Evolutionary conservation across 2,797 vertebrate genomes (phyloP), one percentile per base, ranked within the genome.

Genomic region (Muraenolepis orangiensis): DNA sequence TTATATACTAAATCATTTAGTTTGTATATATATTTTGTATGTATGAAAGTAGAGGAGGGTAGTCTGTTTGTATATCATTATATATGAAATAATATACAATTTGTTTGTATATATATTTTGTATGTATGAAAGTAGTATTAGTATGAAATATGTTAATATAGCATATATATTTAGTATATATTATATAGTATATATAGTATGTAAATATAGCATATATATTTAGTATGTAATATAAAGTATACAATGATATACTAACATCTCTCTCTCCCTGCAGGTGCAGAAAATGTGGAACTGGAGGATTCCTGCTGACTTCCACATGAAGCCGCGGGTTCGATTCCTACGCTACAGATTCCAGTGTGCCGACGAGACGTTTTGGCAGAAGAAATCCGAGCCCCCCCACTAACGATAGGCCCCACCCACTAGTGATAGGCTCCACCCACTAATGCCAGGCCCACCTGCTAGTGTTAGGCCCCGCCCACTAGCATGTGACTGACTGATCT

Each of bases 281-380:
- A 95, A 93, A 93, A 94, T 92, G 91, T 94, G 93, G 94, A 94
- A 93, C 88, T 94, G 93, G 94, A 95, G 92, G 93, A 95, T 93
- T 91, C 93, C 94, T 95, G 94, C 93, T 95, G 94, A 95, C 77
- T 93, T 93, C 71, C 93, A 94, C 84, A 92, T 93, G 70, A 93
- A 93, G 81, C 93, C 93, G 0, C 88, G 74, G 34, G 92, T 95
- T 81, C 87, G 79, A 78, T 92, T 95, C 80, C 86, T 93, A 80
- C 93, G 93, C 77, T 94, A 93, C 84, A 84, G 85, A 76, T 93
- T 94, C 82, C 91, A 93, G 84, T 95, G 94, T 88, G 92, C 81
- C 40, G 83, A 91, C 82, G 34, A 92, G 88, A 85, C 89, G 69
- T 80, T 78, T 76, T 83, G 88, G 91, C 86, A 86, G 80, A 84